A percentile compares a stretch with the other conserved stretches of the same genome.
phyloP scores from a whole-genome alignment of 2,113 vertebrate genomes.

The Galeopterus variegatus region DNA sequence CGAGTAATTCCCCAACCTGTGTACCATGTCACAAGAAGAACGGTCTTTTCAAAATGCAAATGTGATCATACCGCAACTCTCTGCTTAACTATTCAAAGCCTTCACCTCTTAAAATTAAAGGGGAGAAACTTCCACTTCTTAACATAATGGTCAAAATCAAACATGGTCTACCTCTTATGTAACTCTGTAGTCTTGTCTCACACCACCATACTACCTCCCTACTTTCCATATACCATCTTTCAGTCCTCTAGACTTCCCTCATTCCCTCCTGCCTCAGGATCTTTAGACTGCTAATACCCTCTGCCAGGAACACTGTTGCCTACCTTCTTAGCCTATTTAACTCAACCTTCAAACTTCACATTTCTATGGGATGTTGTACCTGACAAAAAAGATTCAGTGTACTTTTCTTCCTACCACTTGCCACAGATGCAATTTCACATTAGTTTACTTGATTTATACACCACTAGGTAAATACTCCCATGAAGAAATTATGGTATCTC shows the following conservation, averaged over 20 bases:
- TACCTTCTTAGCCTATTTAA: neutral
- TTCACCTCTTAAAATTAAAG: neutral
- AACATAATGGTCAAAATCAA: neutral
- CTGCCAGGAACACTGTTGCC: neutral
- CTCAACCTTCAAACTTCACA: neutral
- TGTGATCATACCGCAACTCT: neutral
- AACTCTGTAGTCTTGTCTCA: neutral
- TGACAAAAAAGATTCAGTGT: neutral
- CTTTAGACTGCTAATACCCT: neutral
- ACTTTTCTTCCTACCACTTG: neutral
- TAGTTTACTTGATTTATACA: neutral
- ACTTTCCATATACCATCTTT: constrained; percentile 12
- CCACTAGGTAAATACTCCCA: neutral
- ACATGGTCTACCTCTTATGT: neutral
- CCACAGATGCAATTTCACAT: neutral
- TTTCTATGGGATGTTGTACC: neutral
- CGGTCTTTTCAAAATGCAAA: constrained; percentile 8
- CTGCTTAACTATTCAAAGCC: neutral
- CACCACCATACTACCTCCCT: neutral
- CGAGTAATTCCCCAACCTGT: neutral
- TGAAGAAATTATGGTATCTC: neutral
- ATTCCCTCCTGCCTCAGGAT: neutral
- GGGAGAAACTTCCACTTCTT: neutral
- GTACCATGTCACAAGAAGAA: neutral
- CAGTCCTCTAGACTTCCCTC: neutral